Conservation (phyloP, 2,797 vertebrate species). For the Simalia tracyae region DNA sequence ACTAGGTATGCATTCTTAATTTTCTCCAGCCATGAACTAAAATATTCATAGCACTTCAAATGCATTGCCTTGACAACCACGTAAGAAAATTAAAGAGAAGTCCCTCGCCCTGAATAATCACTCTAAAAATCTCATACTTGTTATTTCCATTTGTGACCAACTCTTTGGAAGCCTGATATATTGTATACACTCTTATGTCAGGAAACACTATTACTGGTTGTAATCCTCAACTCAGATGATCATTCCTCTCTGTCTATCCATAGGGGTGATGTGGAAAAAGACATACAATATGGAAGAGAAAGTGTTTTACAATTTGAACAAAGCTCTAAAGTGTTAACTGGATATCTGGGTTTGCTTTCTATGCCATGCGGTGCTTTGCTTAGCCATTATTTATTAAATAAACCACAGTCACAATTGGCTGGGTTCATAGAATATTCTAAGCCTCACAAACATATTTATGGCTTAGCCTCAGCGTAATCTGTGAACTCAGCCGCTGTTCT, state of each 20-base stretch:
- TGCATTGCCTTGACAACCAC: constrained; percentile 14
- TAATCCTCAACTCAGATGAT: not conserved
- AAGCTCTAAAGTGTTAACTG: not conserved
- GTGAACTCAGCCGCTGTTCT: not conserved
- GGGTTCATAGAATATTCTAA: not conserved
- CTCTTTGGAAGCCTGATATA: not conserved
- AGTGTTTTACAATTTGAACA: not conserved
- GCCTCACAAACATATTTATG: not conserved
- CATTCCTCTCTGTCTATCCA: not conserved
- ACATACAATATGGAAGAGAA: not conserved
- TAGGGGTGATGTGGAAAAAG: not conserved
- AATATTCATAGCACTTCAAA: constrained; percentile 17
- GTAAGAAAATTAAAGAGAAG: not conserved
- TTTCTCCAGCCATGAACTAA: not conserved
- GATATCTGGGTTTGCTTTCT: not conserved
- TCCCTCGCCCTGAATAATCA: constrained; percentile 9
- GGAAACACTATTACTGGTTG: not conserved
- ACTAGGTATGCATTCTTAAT: not conserved
- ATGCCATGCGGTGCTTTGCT: not conserved
- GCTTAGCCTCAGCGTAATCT: not conserved
- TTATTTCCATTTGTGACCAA: not conserved
- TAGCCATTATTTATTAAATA: not conserved
- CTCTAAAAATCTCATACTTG: not conserved
- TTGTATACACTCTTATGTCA: not conserved
- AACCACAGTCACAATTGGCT: not conserved